Conservation (phyloP, 2,797 vertebrate species). For the Pangasius mekongensis region DNA sequence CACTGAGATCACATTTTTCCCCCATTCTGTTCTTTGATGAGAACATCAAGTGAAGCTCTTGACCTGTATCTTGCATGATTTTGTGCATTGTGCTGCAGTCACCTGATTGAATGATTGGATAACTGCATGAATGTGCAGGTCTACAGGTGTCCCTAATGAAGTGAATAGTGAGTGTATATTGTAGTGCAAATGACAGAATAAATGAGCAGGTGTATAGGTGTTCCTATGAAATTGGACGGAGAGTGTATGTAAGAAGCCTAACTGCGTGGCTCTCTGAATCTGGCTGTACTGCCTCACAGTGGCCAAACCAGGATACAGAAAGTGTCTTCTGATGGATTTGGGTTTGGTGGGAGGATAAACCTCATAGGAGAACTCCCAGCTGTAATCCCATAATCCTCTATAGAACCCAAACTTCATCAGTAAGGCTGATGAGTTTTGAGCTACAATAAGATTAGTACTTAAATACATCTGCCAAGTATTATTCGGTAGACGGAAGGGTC, state of each 20-base stretch:
- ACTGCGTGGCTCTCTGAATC: neutral
- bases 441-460: constrained; percentile 19
- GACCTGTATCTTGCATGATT: neutral
- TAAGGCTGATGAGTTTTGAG: constrained; percentile 21
- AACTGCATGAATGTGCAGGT: neutral
- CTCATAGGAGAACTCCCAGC: constrained; percentile 21
- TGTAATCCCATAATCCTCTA: constrained; percentile 48
- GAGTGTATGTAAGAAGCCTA: neutral
- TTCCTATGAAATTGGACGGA: neutral
- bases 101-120: neutral
- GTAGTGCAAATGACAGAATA: too few relatives aligned
- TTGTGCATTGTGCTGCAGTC: neutral
- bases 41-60: neutral
- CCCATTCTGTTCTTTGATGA: neutral
- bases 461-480: constrained; percentile 9
- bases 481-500: constrained; percentile 14
- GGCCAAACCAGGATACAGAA: neutral
- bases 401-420: constrained; percentile 39
- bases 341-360: constrained; percentile 31
- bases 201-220: neutral
- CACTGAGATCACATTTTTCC: neutral
- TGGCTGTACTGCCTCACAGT: constrained; percentile 29
- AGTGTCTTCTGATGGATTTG: constrained; percentile 1
- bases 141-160: neutral
- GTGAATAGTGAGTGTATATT: too few relatives aligned